Percentiles rank a stretch among this genome's conserved stretches.
These are phyloP conservation scores for Margarornis squamiger DNA, from an alignment of 2,797 vertebrate genomes.

Conservation along the genomic window DNA sequence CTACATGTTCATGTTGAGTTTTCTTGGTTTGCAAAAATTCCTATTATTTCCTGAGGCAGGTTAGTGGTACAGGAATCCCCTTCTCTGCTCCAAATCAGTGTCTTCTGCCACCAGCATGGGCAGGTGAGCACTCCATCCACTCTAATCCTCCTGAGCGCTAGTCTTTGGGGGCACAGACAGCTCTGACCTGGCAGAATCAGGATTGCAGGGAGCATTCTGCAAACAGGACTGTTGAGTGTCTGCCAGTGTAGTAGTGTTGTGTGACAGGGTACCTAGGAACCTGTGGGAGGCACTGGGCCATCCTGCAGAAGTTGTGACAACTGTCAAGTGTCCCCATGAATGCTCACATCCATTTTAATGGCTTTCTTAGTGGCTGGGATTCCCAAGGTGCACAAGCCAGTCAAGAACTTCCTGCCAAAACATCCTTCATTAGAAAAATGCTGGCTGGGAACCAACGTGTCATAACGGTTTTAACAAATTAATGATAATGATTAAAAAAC, in stretches of 20 bases:
- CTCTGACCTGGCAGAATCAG: too few relatives aligned
- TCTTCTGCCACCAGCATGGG: neutral
- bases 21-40: neutral
- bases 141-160: neutral
- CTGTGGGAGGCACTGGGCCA: neutral
- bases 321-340: neutral
- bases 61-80: neutral
- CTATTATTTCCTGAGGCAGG: neutral
- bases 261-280: accelerated
- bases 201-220: neutral
- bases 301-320: neutral
- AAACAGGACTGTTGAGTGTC: neutral
- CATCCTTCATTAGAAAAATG: neutral
- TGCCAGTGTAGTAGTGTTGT: neutral
- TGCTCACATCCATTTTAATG: neutral
- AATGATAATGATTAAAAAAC: neutral
- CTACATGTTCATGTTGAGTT: neutral
- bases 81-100: neutral
- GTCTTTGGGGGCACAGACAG: neutral
- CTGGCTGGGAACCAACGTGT: neutral
- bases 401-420: slow-evolving; percentile 18
- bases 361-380: neutral
- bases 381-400: neutral
- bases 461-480: neutral
- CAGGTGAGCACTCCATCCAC: neutral